phyloP scores from a whole-genome alignment of 2,888 invertebrate species.

The Agriopis marginaria region DNA sequence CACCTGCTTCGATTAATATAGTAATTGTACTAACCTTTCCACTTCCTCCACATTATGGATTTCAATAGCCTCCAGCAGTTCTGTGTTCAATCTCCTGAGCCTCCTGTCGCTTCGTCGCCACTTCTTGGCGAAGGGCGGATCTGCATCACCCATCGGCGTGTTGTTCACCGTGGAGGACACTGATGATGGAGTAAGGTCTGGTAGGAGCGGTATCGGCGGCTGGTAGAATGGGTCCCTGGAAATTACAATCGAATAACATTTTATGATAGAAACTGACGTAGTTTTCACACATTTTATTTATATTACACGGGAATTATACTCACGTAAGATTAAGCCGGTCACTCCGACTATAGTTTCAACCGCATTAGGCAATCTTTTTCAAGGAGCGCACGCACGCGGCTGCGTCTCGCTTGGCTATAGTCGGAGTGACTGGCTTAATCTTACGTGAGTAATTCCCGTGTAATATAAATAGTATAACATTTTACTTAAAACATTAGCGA shows the following conservation, averaged over 20 bases:
- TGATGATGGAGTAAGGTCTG: constrained; percentile 62
- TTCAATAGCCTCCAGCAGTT: constrained; percentile 78
- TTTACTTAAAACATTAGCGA: neutral
- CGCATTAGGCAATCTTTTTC: too few relatives aligned
- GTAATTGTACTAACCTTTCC: constrained; percentile 61
- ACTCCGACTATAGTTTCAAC: too few relatives aligned
- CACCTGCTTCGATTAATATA: too few relatives aligned
- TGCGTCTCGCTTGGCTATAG: too few relatives aligned
- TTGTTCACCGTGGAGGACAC: constrained; percentile 66
- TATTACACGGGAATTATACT: too few relatives aligned
- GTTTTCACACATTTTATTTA: too few relatives aligned
- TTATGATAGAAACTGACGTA: too few relatives aligned
- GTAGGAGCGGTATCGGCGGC: constrained; percentile 53
- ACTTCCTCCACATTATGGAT: constrained; percentile 69
- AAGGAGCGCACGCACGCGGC: too few relatives aligned
- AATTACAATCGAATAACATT: neutral
- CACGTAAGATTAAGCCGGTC: too few relatives aligned
- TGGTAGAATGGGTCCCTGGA: constrained; percentile 44
- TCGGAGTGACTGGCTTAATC: too few relatives aligned
- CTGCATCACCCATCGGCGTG: constrained; percentile 56
- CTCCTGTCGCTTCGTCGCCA: constrained; percentile 75
- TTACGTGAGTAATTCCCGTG: too few relatives aligned
- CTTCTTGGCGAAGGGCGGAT: constrained; percentile 55
- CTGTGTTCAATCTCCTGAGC: constrained; percentile 78
- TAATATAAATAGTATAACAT: too few relatives aligned